These are phyloP conservation scores for Rhamnusium bicolor DNA, from an alignment of 2,888 invertebrate species.

Conservation along the genomic window DNA sequence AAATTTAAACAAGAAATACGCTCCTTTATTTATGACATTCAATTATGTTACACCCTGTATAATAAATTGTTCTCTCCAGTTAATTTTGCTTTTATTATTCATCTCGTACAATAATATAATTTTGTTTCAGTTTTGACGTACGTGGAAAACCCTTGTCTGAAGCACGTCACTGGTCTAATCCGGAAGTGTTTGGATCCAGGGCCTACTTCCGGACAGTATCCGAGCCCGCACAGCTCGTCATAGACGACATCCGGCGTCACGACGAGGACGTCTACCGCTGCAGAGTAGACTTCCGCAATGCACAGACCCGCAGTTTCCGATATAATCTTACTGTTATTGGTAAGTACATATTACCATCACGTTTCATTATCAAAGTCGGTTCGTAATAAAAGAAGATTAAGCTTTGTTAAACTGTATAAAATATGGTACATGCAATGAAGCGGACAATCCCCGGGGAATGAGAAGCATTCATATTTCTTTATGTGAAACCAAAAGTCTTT, in stretches of 20 bases:
- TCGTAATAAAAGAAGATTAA: not conserved
- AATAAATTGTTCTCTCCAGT: too few species aligned
- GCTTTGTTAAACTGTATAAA: not conserved
- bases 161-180: slow-evolving; percentile 88
- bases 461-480: too few species aligned
- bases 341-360: slow-evolving; percentile 72
- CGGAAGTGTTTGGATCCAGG: slow-evolving; percentile 88
- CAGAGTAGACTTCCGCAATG: slow-evolving; percentile 91
- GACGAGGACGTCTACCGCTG: slow-evolving; percentile 94
- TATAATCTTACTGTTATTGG: slow-evolving; percentile 93
- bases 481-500: too few species aligned
- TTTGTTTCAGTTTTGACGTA: slow-evolving; percentile 85
- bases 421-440: not conserved
- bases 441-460: not conserved
- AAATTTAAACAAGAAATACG: too few species aligned
- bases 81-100: not conserved
- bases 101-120: not conserved
- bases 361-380: not conserved
- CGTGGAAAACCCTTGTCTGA: slow-evolving; percentile 86
- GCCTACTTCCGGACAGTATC: slow-evolving; percentile 88
- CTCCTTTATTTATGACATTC: too few species aligned
- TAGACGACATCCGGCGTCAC: slow-evolving; percentile 87
- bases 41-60: too few species aligned
- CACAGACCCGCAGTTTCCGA: slow-evolving; percentile 90
- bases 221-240: slow-evolving; percentile 85